Conservation (phyloP, 2,888 invertebrate species). For the Gasteruption jaculator region DNA sequence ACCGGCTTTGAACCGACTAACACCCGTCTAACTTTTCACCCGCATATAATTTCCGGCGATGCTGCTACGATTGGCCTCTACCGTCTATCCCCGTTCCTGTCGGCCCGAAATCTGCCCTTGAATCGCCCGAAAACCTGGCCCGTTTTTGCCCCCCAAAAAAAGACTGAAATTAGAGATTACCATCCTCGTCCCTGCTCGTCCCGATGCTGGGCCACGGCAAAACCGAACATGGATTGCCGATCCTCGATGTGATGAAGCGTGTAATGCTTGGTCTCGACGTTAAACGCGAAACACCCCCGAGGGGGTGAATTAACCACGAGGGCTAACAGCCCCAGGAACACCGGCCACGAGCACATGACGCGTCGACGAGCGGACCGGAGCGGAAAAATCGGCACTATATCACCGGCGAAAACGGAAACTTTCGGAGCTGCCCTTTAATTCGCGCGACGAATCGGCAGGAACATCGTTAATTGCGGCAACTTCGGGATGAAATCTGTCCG, state of each 20-base stretch:
- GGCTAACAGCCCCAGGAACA: constrained; percentile 24
- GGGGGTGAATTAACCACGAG: constrained; percentile 23
- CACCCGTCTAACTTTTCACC: too few species aligned
- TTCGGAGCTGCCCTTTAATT: not conserved
- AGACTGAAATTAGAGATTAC: constrained; percentile 24
- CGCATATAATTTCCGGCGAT: too few species aligned
- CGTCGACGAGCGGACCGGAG: constrained; percentile 14
- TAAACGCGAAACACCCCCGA: constrained; percentile 35
- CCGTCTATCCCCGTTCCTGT: too few species aligned
- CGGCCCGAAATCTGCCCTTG: not conserved
- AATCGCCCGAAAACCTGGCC: constrained; percentile 1
- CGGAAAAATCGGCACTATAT: constrained; percentile 14
- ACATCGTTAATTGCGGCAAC: too few species aligned
- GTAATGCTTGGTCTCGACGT: constrained; percentile 44
- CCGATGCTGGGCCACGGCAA: constrained; percentile 43
- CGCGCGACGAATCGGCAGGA: not conserved
- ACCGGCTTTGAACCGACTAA: too few species aligned
- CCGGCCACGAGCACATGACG: constrained; percentile 27
- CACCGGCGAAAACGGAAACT: not conserved
- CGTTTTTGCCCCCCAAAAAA: not conserved
- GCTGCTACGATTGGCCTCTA: too few species aligned
- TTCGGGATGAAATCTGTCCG: too few species aligned
- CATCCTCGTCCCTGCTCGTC: constrained; percentile 38
- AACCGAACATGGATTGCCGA: constrained; percentile 44
- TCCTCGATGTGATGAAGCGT: constrained; percentile 36